Base-by-base conservation (phyloP, 1,140 invertebrate species). In the Lysiphlebus fabarum region DNA sequence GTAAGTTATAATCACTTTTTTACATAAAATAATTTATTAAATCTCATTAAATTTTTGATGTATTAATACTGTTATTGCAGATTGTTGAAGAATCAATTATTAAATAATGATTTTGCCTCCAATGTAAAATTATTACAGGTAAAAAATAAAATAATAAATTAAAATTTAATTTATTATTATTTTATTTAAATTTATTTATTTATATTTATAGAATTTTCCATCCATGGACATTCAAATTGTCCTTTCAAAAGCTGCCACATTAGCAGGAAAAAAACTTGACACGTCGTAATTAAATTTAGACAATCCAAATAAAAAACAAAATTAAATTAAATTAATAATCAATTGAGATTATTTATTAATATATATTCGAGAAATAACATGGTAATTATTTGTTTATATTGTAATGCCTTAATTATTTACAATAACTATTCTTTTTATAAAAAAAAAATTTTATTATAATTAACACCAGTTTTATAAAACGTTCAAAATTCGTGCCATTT, bases 101-200 rank as follows among this genome's bases (percentile, higher is more conserved):
- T 97, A 40, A 81, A 80, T 50, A 90, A 89, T 61, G 95, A 98
- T 77, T 98, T 97, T 82, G 88, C 93, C 37, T 82, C 86, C 2
- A 95, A 95, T 79, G 91, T 98, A 36, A 97, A 97, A 82, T 78
- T 97, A n/a, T 79, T 97, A 14, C 92, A 94, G 81, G 85, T 86
- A 73, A 68, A 48, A n/a, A 60, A 17, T 40, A 26, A 26, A 26
- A 26, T 56, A 26, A 49, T 51, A 53, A 40, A 11, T 42, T 17
- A 14, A 54, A 41, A 54, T 42, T n/a, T 38, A 26, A 2, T 26
- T 26, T 26, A 26, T 26, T 53, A n/a, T 40, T 10, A 26, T 41
- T 41, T 10, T 48, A 49, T 56, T n/a, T 10, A 44, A 53, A 53
- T 47, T 55, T 47, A 49, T 53, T 33, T 56, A 54, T 55, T 33